Percentiles rank a stretch among this genome's conserved stretches.
Evolutionary conservation across 1,140 invertebrate genomes (phyloP).

Genomic region (Mamestra configurata): DNA sequence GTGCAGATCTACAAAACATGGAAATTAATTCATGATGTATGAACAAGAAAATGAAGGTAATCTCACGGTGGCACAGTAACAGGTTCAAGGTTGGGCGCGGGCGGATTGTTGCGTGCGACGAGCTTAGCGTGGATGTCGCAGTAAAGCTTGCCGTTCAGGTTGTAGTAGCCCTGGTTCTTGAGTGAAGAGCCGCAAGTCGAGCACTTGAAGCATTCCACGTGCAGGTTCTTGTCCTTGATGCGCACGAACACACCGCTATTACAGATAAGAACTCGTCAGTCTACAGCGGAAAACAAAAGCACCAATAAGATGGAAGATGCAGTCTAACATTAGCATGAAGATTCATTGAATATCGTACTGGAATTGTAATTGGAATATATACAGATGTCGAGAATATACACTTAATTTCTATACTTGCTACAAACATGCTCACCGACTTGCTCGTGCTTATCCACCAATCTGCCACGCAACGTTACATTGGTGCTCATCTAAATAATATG

Average conservation of each 20-base stretch:
- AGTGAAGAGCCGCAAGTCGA: slow-evolving; percentile 97
- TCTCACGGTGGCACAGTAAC: slow-evolving; percentile 94
- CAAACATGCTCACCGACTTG: slow-evolving; percentile 67
- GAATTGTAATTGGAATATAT: slow-evolving; percentile 19
- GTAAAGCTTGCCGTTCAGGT: slow-evolving; percentile 98
- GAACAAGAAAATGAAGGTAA: background rate
- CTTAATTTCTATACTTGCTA: slow-evolving; percentile 44
- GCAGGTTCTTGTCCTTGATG: slow-evolving; percentile 98
- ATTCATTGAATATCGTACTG: slow-evolving; percentile 1
- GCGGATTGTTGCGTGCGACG: slow-evolving; percentile 94
- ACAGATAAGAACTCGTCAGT: slow-evolving; percentile 46
- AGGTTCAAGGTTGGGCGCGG: slow-evolving; percentile 92
- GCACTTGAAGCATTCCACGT: slow-evolving; percentile 99
- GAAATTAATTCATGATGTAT: background rate
- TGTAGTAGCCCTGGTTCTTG: slow-evolving; percentile 99
- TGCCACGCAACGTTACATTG: slow-evolving; percentile 62
- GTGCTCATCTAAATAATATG: slow-evolving; percentile 62
- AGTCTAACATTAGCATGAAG: background rate
- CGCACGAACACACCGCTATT: slow-evolving; percentile 97
- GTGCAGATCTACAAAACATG: background rate
- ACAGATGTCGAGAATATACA: slow-evolving; percentile 31
- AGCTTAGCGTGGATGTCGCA: slow-evolving; percentile 98
- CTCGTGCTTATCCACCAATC: slow-evolving; percentile 65
- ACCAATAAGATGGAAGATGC: background rate
- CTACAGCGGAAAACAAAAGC: background rate